These are phyloP conservation scores for Myoxocephalus aenaeus DNA, from an alignment of 2,797 vertebrate genomes.

Conservation along the genomic window DNA sequence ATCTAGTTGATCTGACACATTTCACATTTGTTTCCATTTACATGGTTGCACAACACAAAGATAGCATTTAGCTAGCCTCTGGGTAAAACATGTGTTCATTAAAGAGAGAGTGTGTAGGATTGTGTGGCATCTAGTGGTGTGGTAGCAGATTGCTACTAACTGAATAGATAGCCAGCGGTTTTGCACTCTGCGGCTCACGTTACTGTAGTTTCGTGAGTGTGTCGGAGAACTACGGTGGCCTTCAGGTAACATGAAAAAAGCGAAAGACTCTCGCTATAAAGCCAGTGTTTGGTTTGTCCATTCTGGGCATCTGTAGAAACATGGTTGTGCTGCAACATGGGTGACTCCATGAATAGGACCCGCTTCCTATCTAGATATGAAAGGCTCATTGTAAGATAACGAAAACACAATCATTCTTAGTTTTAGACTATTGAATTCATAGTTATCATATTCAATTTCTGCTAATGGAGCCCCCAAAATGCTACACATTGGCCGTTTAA, in stretches of 20 bases:
- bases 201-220: too few relatives aligned
- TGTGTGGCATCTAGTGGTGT: too few relatives aligned
- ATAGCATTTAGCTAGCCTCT: background rate
- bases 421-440: background rate
- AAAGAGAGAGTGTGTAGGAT: background rate
- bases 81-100: constrained; percentile 9
- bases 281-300: too few relatives aligned
- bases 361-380: background rate
- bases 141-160: background rate
- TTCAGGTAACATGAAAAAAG: too few relatives aligned
- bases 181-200: too few relatives aligned
- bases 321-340: too few relatives aligned
- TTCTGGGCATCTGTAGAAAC: too few relatives aligned
- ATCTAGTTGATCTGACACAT: background rate
- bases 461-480: too few relatives aligned
- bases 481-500: background rate
- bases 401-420: background rate
- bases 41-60: constrained; percentile 7
- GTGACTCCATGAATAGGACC: background rate
- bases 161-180: too few relatives aligned
- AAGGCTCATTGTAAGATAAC: background rate
- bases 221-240: too few relatives aligned
- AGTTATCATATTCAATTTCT: too few relatives aligned
- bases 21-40: constrained; percentile 42
- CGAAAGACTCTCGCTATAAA: too few relatives aligned